Percentiles rank a stretch among this genome's conserved stretches.
These are phyloP conservation scores for Conus betulinus DNA, from an alignment of 1,140 invertebrate species.

Conservation along the genomic window DNA sequence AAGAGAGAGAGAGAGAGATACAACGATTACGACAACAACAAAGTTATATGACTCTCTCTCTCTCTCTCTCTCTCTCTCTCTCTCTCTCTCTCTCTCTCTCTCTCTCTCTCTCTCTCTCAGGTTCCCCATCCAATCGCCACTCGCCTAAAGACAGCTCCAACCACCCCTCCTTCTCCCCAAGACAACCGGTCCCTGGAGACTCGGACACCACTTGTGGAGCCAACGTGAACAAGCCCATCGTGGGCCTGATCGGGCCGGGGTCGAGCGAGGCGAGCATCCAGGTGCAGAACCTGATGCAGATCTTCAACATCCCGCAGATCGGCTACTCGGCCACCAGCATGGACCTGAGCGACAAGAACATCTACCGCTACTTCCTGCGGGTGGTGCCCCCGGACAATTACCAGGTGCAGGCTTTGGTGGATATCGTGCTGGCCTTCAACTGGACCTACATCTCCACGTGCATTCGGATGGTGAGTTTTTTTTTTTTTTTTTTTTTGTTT, in stretches of 20 bases:
- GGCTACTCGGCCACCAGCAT: slow-evolving; percentile 88
- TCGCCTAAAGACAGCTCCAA: neutral
- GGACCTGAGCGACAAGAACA: slow-evolving; percentile 86
- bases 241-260: slow-evolving; percentile 84
- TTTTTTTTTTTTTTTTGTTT: no score
- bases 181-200: no score
- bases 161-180: neutral
- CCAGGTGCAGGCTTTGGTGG: slow-evolving; percentile 86
- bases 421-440: slow-evolving; percentile 84
- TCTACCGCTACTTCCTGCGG: slow-evolving; percentile 87
- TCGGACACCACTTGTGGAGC: slow-evolving; percentile 35
- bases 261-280: slow-evolving; percentile 82
- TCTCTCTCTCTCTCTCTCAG: neutral
- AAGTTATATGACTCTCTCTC: neutral
- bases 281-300: slow-evolving; percentile 88
- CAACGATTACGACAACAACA: no score
- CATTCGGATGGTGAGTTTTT: slow-evolving; percentile 84
- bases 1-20: no score
- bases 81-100: neutral
- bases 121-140: neutral
- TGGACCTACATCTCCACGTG: slow-evolving; percentile 91
- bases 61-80: neutral
- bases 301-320: slow-evolving; percentile 88
- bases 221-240: slow-evolving; percentile 75
- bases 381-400: slow-evolving; percentile 89